Base-by-base conservation (phyloP, 1,140 invertebrate species). In the Ephestia elutella region DNA sequence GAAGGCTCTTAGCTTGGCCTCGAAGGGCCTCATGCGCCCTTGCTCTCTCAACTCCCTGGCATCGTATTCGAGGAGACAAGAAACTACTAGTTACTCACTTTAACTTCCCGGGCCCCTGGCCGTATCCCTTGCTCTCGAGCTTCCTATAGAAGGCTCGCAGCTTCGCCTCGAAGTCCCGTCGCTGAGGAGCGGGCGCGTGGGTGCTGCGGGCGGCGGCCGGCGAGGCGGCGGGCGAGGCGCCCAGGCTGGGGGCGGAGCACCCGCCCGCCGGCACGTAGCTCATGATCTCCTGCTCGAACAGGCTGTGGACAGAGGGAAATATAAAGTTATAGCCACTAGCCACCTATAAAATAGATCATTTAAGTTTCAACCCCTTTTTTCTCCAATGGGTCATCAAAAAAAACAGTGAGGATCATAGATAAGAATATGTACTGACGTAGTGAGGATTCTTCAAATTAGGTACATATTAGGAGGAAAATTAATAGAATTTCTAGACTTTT, bases 261-360 rank as follows among this genome's bases (percentile, higher is more conserved):
- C 76, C 92, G 20, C 90, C 92, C 57, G 94, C 93, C 63, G 97
- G 97, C 75, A 98, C 95, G 89, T 98, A 98, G 57, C 96, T 97
- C 96, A 98, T 98, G 75, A 99, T 98, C 91, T 99, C 97, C 92
- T 98, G 96, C 86, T 99, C 97, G 91, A 98, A 98, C 70, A 98
- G 92, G 91, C 96, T 98, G 91, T 30, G 59, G 54, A 66, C 5
- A 53, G 66, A 35, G 66, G 30, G n/a, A n/a, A n/a, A 56, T 15
- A 59, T 18, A 56, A 9, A 10, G 15, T 38, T n/a, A 19, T 60
- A 25, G n/a, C 56, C 11, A 32, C 2, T 25, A n/a, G n/a, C n/a
- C 30, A 32, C 11, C 11, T 32, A 32, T 2, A 5, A 28, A 28
- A 28, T 28, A 28, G 8, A 28, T 28, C 3, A 28, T 5, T 28